phyloP scores from a whole-genome alignment of 2,888 invertebrate species.

The Synanthedon tipuliformis region DNA sequence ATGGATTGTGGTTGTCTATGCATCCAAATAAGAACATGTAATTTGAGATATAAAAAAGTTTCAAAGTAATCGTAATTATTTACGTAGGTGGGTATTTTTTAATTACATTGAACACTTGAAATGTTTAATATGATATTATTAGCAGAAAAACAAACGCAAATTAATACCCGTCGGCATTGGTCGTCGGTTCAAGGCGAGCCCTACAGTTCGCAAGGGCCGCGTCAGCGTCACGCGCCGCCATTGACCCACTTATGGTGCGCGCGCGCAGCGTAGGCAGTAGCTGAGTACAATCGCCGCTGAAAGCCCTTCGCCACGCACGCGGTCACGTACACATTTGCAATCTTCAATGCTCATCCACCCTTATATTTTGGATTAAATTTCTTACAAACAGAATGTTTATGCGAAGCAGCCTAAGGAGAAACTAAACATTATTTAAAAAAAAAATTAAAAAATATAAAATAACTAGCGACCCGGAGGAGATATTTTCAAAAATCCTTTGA shows the following conservation, averaged over 20 bases:
- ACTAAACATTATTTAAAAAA: no score
- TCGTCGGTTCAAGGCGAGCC: slow-evolving; percentile 64
- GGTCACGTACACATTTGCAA: slow-evolving; percentile 35
- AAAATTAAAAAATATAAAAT: no score
- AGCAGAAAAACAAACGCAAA: slow-evolving; percentile 50
- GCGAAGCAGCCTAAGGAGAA: no score
- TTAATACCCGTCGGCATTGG: slow-evolving; percentile 25
- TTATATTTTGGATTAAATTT: no score
- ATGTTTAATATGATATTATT: slow-evolving; percentile 23
- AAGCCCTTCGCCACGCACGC: slow-evolving; percentile 33
- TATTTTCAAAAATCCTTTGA: no score
- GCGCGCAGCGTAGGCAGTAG: slow-evolving; percentile 4
- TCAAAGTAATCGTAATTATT: no score
- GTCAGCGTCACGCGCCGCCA: slow-evolving; percentile 58
- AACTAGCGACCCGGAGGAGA: no score
- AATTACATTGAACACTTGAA: not conserved
- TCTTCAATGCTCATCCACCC: not conserved
- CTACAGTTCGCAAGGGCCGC: slow-evolving; percentile 55
- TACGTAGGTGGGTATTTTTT: no score
- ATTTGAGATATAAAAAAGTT: no score
- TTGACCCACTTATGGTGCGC: slow-evolving; percentile 57
- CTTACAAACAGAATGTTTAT: no score
- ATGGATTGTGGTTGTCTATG: no score
- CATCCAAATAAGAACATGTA: no score
- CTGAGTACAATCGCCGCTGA: slow-evolving; percentile 44